Evolutionary conservation across 2,888 invertebrate species (phyloP).

Genomic region (Dynastes grantii): DNA sequence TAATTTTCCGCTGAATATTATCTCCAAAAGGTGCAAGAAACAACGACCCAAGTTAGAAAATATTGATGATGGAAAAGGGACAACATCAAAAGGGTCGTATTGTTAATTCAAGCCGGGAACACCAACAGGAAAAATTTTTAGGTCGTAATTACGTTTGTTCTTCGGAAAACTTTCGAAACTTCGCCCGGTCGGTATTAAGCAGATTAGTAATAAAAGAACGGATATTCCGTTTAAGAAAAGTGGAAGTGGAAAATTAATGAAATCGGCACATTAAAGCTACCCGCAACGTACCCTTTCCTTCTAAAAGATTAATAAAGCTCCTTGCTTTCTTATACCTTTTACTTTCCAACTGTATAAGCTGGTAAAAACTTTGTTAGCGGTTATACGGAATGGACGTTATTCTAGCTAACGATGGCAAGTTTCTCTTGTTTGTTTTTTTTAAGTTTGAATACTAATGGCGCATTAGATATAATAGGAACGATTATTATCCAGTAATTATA

Average conservation of each 20-base stretch:
- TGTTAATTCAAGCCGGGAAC: conserved; percentile 10
- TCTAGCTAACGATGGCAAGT: background rate
- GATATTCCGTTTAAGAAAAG: conserved; percentile 21
- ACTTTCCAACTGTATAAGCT: background rate
- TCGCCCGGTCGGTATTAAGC: conserved; percentile 18
- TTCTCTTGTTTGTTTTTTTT: background rate
- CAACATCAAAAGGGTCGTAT: background rate
- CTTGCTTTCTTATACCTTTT: background rate
- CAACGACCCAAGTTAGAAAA: no score
- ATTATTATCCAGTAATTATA: no score
- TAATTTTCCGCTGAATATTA: no score
- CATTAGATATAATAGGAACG: no score
- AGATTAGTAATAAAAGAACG: conserved; percentile 40
- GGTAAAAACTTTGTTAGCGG: background rate
- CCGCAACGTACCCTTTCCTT: conserved; percentile 19
- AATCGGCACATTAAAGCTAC: conserved; percentile 28
- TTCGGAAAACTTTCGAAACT: conserved; percentile 34
- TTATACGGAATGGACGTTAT: background rate
- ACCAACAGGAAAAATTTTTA: conserved; percentile 18
- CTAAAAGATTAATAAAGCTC: conserved; percentile 19
- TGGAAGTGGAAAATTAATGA: conserved; percentile 28
- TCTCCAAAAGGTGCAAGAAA: no score
- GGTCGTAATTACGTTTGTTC: conserved; percentile 23
- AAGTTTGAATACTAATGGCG: background rate
- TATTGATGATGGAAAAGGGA: background rate